Evolutionary conservation across 2,888 invertebrate genomes (phyloP).

Genomic region (Drosophila anomelani): DNA sequence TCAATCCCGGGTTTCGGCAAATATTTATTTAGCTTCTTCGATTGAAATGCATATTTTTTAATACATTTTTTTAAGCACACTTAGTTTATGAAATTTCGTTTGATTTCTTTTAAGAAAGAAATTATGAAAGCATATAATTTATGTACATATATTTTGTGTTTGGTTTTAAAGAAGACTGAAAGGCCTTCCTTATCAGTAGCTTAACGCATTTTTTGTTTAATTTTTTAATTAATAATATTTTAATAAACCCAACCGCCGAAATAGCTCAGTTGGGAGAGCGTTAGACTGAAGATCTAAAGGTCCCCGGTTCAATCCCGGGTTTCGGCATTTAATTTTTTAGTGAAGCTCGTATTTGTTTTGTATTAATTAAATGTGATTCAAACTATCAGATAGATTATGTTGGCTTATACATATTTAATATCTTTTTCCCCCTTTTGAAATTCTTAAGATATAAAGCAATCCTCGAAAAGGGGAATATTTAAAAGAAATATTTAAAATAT

Average conservation of each 20-base stretch:
- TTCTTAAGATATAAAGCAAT: too few species aligned
- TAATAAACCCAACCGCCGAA: constrained; percentile 86
- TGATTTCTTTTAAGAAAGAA: too few species aligned
- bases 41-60: not conserved
- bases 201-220: not conserved
- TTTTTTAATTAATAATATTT: not conserved
- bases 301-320: constrained; percentile 88
- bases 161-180: not conserved
- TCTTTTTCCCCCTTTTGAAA: too few species aligned
- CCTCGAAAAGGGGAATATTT: too few species aligned
- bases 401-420: too few species aligned
- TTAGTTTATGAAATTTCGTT: not conserved
- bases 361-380: not conserved
- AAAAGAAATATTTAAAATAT: too few species aligned
- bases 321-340: constrained; percentile 86
- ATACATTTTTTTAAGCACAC: constrained; percentile 25
- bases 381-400: too few species aligned
- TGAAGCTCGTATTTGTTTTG: not conserved
- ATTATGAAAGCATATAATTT: too few species aligned
- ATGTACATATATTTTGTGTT: too few species aligned
- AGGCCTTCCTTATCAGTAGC: not conserved
- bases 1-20: too few species aligned
- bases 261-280: constrained; percentile 93
- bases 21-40: too few species aligned
- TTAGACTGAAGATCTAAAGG: constrained; percentile 92